Conservation (phyloP, 2,797 vertebrate genomes). For the Pipistrellus pygmaeus region DNA sequence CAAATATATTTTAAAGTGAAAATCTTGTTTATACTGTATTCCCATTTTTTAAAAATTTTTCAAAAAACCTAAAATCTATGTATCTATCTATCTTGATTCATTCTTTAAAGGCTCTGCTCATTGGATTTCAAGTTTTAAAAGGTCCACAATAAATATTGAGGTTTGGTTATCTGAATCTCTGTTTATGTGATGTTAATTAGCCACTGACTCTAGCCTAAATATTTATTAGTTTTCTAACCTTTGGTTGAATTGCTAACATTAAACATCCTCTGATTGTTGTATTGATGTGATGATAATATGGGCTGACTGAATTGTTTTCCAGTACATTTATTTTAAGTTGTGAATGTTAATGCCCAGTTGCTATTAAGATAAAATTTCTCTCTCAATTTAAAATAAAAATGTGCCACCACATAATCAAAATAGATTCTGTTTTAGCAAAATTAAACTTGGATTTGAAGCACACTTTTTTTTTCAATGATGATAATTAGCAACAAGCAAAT, state of each 20-base stretch:
- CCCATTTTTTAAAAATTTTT: background rate
- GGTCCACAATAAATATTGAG: background rate
- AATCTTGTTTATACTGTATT: background rate
- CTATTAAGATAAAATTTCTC: constrained; percentile 67
- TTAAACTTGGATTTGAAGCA: background rate
- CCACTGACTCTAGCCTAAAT: constrained; percentile 8
- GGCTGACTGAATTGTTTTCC: constrained; percentile 68
- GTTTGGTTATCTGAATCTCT: background rate
- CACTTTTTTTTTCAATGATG: background rate
- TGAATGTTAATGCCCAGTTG: constrained; percentile 75
- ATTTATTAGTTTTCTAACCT: constrained; percentile 76
- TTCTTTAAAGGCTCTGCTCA: constrained; percentile 21
- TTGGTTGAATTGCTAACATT: constrained; percentile 51
- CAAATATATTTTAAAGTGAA: background rate
- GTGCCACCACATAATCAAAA: background rate
- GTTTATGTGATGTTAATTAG: constrained; percentile 75
- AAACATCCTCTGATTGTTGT: constrained; percentile 46
- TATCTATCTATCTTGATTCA: background rate
- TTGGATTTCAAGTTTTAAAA: constrained; percentile 59
- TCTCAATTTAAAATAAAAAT: constrained; percentile 62
- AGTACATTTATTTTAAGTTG: constrained; percentile 76
- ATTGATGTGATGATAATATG: constrained; percentile 70
- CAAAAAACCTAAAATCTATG: background rate
- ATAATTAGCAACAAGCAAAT: background rate
- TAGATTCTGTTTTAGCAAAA: constrained; percentile 51